Evolutionary conservation across 2,888 invertebrate species (phyloP), one percentile per base, ranked within the genome.

Genomic region (Petrolisthes cinctipes): DNA sequence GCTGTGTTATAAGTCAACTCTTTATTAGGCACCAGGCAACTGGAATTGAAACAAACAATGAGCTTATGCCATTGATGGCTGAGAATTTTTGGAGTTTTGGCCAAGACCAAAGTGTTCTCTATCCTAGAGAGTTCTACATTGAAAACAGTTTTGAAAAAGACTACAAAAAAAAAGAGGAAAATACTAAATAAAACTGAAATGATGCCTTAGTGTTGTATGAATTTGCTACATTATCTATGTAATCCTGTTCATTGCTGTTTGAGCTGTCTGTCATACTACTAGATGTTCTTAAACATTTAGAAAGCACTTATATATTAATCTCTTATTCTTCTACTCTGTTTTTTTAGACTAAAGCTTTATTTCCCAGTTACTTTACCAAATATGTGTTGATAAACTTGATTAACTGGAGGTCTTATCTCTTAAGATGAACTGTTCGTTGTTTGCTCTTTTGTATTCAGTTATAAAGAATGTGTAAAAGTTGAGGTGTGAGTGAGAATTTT

Each of bases 171-270:
- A 88, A 81, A 37, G 79, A 80, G 85, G 76, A 85, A 88, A 88
- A 78, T 76, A 71, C 53, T 71, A 82, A 76, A 88, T 75, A 86
- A 84, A 85, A 85, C 81, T 85, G 88, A 85, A 88, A 85, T 84
- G 87, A 87, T 88, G 88, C 88, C 88, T 88, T 88, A 85, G 88
- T 88, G 88, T 85, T 85, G 88, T 82, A 88, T 88, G 83, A 83
- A 80, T 66, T 84, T 87, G 75, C 83, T 84, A 84, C 82, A 84
- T 83, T 83, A 84, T 84, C 84, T 88, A 68, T 84, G 71, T 83
- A 78, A 83, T 86, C 79, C 71, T 56, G 54, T 78, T 88, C 53
- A 81, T 75, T 73, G 83, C 83, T 84, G 83, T 83, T 87, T 83
- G 71, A 84, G 84, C 84, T 88, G 68, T 81, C 81, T 84, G 61